These are phyloP conservation scores for Cyclura pinguis DNA, from an alignment of 2,797 vertebrate species.

Conservation along the genomic window DNA sequence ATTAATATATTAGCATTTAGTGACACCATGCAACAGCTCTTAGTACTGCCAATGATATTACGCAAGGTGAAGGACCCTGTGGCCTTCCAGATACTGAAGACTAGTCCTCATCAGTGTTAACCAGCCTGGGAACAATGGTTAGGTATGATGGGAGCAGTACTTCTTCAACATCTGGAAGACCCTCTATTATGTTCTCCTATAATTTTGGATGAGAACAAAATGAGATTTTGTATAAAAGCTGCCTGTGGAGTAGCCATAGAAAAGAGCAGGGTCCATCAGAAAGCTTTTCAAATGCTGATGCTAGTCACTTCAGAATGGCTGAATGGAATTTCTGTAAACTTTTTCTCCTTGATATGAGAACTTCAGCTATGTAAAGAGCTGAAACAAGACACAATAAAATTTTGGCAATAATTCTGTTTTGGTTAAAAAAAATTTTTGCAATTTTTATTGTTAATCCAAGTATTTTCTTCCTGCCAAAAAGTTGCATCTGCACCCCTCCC, in stretches of 20 bases:
- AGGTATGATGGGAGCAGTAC: not conserved
- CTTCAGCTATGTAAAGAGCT: not conserved
- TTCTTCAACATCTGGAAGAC: not conserved
- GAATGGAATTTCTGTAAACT: not conserved
- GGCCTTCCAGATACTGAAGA: too few species aligned
- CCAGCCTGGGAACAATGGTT: not conserved
- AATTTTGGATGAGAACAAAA: not conserved
- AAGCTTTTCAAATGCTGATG: not conserved
- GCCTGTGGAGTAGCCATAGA: not conserved
- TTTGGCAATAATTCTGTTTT: slow-evolving; percentile 5
- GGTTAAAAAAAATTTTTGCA: not conserved
- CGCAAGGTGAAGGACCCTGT: too few species aligned
- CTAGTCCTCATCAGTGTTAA: not conserved
- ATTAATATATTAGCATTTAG: not conserved
- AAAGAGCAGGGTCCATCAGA: not conserved
- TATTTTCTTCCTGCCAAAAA: not conserved
- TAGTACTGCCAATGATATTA: not conserved
- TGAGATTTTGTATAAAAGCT: not conserved
- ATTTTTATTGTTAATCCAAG: not conserved
- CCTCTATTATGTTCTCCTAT: not conserved
- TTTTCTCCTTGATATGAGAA: not conserved
- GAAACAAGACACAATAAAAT: not conserved
- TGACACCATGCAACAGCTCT: not conserved
- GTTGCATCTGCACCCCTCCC: not conserved
- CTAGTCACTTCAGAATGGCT: not conserved